Evolutionary conservation across 2,113 vertebrate genomes (phyloP).

Genomic region (Misgurnus mizolepis): DNA sequence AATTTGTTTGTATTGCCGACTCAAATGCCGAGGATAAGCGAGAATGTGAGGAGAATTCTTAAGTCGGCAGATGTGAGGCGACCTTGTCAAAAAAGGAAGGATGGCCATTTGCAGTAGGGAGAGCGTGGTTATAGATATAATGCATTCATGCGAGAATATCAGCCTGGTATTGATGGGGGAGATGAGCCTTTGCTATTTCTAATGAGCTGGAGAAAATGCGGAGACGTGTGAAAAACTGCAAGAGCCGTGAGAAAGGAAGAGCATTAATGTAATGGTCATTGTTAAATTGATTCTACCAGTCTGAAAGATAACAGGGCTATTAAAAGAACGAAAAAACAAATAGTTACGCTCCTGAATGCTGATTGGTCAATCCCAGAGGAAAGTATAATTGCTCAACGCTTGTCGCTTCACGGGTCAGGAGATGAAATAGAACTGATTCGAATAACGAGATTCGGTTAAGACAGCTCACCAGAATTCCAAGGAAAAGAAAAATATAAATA

Average conservation of each 20-base stretch:
- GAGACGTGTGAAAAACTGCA: background rate
- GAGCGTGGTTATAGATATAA: constrained; percentile 41
- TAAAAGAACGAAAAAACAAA: too few relatives aligned
- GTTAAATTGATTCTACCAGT: background rate
- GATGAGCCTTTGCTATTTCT: constrained; percentile 39
- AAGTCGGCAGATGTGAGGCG: constrained; percentile 64
- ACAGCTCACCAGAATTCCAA: too few relatives aligned
- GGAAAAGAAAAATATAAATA: too few relatives aligned
- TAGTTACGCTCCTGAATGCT: too few relatives aligned
- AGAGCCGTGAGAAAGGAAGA: background rate
- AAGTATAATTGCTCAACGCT: too few relatives aligned
- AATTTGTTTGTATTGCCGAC: constrained; percentile 72
- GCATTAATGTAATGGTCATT: background rate
- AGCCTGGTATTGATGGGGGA: constrained; percentile 33
- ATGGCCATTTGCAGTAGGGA: constrained; percentile 35
- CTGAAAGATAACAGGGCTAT: too few relatives aligned
- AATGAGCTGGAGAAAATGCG: constrained; percentile 38
- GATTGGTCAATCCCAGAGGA: too few relatives aligned
- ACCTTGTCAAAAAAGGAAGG: constrained; percentile 66
- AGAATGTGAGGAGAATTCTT: constrained; percentile 72
- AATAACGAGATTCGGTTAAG: too few relatives aligned
- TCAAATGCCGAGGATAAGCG: constrained; percentile 72
- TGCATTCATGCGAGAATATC: constrained; percentile 39
- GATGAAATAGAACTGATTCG: too few relatives aligned
- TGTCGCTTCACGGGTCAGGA: too few relatives aligned